Percentiles rank a stretch among this genome's conserved stretches.
phyloP scores from a whole-genome alignment of 2,113 vertebrate genomes.

The Podiceps cristatus region DNA sequence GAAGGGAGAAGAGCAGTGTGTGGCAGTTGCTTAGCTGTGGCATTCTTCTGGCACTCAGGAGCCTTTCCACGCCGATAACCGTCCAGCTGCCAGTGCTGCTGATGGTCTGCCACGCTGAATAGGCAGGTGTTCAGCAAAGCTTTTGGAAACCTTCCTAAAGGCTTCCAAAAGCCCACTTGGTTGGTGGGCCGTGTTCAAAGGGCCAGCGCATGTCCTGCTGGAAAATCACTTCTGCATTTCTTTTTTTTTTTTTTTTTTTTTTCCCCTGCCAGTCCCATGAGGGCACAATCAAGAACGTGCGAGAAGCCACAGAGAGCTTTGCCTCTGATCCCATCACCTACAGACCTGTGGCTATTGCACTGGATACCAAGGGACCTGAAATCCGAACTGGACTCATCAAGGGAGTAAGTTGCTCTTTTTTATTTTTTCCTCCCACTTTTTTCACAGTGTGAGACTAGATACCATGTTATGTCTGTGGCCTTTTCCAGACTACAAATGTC shows the following conservation, averaged over 20 bases:
- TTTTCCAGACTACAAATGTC: neutral
- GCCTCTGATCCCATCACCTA: slow-evolving; percentile 87
- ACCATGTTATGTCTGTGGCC: rapidly evolving
- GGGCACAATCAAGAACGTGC: slow-evolving; percentile 94
- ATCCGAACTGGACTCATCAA: slow-evolving; percentile 98
- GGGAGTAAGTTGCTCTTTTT: slow-evolving; percentile 82
- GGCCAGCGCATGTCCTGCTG: neutral
- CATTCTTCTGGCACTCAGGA: neutral
- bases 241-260: neutral
- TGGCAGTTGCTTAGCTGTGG: neutral
- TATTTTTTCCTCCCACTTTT: neutral
- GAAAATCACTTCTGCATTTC: neutral
- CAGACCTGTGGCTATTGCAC: slow-evolving; percentile 92
- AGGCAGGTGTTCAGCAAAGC: neutral
- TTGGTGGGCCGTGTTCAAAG: neutral
- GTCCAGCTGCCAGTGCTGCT: neutral
- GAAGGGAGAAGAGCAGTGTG: neutral
- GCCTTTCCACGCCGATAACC: rapidly evolving
- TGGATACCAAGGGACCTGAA: slow-evolving; percentile 99
- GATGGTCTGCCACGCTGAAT: neutral
- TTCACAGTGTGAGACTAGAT: rapidly evolving
- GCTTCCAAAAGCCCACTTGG: too few species aligned
- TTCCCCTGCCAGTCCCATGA: slow-evolving; percentile 86
- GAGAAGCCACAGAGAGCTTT: slow-evolving; percentile 92
- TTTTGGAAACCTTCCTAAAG: neutral